Conservation (phyloP, 2,797 vertebrate species). For the Poecile montanus region DNA sequence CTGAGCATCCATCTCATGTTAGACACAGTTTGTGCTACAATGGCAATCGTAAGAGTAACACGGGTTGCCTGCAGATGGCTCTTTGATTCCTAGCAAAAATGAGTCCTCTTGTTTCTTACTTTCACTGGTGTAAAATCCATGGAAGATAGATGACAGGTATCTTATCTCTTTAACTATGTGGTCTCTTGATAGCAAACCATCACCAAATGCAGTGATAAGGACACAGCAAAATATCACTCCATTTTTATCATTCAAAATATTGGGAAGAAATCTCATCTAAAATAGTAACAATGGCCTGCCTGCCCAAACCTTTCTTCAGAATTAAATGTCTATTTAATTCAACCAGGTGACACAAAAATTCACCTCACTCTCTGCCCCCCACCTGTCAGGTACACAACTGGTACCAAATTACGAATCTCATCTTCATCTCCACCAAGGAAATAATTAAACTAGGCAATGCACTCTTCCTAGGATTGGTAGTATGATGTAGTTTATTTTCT, state of each 20-base stretch:
- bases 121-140: slow-evolving; percentile 5
- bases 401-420: background rate
- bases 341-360: background rate
- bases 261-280: background rate
- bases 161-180: slow-evolving; percentile 14
- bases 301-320: background rate
- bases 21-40: background rate
- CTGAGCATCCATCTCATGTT: slow-evolving; percentile 48
- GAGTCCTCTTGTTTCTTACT: slow-evolving; percentile 25
- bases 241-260: background rate
- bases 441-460: background rate
- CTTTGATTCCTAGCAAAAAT: slow-evolving; percentile 48
- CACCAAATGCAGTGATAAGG: background rate
- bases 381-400: background rate
- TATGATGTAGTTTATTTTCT: background rate
- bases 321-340: background rate
- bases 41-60: slow-evolving; percentile 18
- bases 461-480: background rate
- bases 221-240: background rate
- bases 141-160: slow-evolving; percentile 31
- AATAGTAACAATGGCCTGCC: background rate
- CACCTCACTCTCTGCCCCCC: background rate
- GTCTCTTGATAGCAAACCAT: slow-evolving; percentile 29
- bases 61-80: slow-evolving; percentile 10
- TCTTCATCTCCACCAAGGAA: background rate